Conservation (phyloP, 2,113 vertebrate genomes). For the Melozone crissalis region DNA sequence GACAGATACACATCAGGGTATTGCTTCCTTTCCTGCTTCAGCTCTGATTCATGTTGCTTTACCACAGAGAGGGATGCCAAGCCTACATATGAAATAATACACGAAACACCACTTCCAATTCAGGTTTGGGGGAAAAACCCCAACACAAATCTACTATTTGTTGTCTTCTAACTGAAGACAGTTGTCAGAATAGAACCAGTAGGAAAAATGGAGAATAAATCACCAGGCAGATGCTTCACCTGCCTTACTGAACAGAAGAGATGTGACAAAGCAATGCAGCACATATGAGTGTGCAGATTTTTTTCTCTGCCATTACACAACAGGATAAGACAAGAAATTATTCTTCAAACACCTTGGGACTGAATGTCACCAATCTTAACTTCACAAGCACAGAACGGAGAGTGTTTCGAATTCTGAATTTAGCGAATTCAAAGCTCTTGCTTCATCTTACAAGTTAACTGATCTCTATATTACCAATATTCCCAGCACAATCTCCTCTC, state of each 20-base stretch:
- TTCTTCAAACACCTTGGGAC: not conserved
- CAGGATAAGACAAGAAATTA: not conserved
- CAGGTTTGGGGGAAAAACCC: rapidly evolving
- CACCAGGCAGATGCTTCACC: not conserved
- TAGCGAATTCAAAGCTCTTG: not conserved
- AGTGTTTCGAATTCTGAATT: not conserved
- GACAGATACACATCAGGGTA: not conserved
- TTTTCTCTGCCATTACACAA: not conserved
- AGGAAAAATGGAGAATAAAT: not conserved
- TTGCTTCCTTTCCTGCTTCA: not conserved
- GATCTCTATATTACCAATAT: not conserved
- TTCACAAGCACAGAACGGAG: not conserved
- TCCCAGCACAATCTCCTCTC: not conserved
- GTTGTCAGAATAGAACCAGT: rapidly evolving
- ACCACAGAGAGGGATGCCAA: not conserved
- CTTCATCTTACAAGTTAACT: not conserved
- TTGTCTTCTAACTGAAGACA: not conserved
- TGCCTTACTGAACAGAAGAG: not conserved
- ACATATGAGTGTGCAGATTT: not conserved
- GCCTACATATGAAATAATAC: not conserved
- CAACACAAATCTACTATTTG: not conserved
- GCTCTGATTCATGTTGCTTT: not conserved
- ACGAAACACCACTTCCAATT: not conserved
- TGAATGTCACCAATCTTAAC: not conserved
- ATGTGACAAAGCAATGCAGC: not conserved